Evolutionary conservation across 2,888 invertebrate species (phyloP), one percentile per base, ranked within the genome.

Genomic region (Conops quadrifasciatus): DNA sequence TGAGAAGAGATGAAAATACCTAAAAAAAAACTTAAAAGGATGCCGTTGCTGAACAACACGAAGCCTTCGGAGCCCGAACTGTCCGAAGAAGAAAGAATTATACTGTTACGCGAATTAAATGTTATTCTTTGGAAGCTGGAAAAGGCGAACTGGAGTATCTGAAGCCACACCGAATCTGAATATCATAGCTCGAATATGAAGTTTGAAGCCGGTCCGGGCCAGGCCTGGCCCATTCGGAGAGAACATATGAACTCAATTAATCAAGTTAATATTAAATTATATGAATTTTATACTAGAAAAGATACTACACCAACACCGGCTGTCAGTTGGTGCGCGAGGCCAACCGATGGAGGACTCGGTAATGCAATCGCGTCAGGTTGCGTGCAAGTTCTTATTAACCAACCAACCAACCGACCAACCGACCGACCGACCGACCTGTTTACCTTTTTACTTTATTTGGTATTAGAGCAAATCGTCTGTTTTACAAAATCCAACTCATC

Each of bases 221-320:
- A n/a, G n/a, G n/a, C 13, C n/a, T 21, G 47, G 21, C 53, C 30
- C 5, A n/a, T 19, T 51, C 51, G 19, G 11, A 62, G n/a, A 51
- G 62, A 78, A 78, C 79, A 80, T 77, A 79, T 81, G 83, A 81
- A 77, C 73, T 76, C 80, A 76, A 82, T 82, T 82, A 83, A 82
- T 82, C 82, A 82, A 79, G 62, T 71, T 66, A 47, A 30, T 36
- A 63, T 63, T 26, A 36, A 36, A 36, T 36, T 36, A 36, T 36
- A 36, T 36, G 36, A 7, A 36, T 36, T 63, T 63, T 56, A 9
- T 4, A 68, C 30, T 43, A 36, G 26, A 53, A 49, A 45, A 66
- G n/a, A 66, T 15, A 62, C 67, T n/a, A 56, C 67, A 70, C 70
- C 11, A 63, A 36, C 53, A 24, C 56, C 21, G 67, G 60, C 70